A percentile compares a stretch with the other conserved stretches of the same genome.
Conservation (phyloP, 37 sponge, comb jelly and placozoan species). For the Haliclona indistincta region DNA sequence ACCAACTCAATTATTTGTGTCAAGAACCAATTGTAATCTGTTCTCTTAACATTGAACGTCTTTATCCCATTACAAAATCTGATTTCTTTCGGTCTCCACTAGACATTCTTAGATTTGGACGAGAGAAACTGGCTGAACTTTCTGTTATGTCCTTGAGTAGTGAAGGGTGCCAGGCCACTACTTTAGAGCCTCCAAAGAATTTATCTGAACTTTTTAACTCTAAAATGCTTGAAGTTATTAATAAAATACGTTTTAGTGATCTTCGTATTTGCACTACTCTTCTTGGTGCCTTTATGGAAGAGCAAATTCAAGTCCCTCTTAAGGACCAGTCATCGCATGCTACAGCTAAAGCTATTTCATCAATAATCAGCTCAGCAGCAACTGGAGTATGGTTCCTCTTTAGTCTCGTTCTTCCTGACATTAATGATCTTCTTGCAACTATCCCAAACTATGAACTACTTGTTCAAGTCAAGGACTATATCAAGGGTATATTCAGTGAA, state of each 20-base stretch:
- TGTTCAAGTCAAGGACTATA: conserved; percentile 43
- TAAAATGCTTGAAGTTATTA: background rate
- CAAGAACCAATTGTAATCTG: too few relatives aligned
- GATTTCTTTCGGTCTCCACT: conserved; percentile 8
- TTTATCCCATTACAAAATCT: background rate
- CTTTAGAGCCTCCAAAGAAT: background rate
- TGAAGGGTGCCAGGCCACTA: too few relatives aligned
- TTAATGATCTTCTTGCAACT: conserved; percentile 27
- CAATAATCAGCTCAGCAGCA: background rate
- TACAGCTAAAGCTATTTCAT: conserved; percentile 23
- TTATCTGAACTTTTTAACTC: background rate
- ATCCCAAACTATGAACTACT: conserved; percentile 11
- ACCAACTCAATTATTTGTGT: too few relatives aligned
- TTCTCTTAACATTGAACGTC: conserved; percentile 3
- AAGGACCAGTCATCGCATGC: background rate
- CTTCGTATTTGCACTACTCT: background rate
- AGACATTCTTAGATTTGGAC: conserved; percentile 6
- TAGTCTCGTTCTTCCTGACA: conserved; percentile 23
- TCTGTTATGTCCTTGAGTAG: background rate
- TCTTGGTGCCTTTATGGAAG: conserved; percentile 17
- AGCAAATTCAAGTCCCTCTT: conserved; percentile 15
- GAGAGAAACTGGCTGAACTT: background rate
- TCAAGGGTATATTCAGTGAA: conserved; percentile 28
- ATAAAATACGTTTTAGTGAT: background rate
- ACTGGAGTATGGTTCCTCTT: conserved; percentile 52